Percentiles rank a stretch among this genome's conserved stretches.
These are phyloP conservation scores for Drosophila mimica DNA, from an alignment of 2,888 invertebrate species.

Conservation along the genomic window DNA sequence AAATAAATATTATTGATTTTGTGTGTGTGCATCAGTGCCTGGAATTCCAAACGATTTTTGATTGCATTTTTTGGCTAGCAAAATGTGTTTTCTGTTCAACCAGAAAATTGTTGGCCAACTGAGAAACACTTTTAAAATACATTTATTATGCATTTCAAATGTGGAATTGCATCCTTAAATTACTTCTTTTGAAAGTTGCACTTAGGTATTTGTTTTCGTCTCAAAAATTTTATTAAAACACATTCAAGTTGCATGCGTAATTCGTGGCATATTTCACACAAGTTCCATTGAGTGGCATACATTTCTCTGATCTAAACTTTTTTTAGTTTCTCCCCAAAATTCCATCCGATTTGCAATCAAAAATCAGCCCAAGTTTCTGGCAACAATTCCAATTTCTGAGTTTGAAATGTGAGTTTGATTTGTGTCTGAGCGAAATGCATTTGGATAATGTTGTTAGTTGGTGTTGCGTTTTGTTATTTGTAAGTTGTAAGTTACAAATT, in stretches of 20 bases:
- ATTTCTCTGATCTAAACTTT: background rate
- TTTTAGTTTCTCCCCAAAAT: background rate
- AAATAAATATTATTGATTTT: background rate
- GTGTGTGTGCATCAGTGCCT: background rate
- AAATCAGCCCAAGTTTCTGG: constrained; percentile 23
- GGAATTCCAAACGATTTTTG: background rate
- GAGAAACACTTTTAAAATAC: background rate
- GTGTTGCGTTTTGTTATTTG: constrained; percentile 7
- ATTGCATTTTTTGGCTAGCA: background rate
- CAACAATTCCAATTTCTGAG: constrained; percentile 7
- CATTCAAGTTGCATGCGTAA: background rate
- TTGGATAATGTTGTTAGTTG: constrained; percentile 3
- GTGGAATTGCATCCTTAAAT: background rate
- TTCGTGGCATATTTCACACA: background rate
- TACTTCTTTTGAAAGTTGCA: background rate
- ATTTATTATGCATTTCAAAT: background rate
- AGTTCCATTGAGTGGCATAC: background rate
- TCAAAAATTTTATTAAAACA: background rate
- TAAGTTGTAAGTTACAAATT: constrained; percentile 50
- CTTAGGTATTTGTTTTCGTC: background rate
- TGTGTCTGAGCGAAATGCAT: background rate
- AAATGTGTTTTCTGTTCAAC: background rate
- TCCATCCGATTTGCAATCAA: constrained; percentile 37
- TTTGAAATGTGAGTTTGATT: constrained; percentile 7
- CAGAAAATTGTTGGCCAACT: background rate